These are phyloP conservation scores for Clupea harengus DNA, from an alignment of 2,113 vertebrate species.

Conservation along the genomic window DNA sequence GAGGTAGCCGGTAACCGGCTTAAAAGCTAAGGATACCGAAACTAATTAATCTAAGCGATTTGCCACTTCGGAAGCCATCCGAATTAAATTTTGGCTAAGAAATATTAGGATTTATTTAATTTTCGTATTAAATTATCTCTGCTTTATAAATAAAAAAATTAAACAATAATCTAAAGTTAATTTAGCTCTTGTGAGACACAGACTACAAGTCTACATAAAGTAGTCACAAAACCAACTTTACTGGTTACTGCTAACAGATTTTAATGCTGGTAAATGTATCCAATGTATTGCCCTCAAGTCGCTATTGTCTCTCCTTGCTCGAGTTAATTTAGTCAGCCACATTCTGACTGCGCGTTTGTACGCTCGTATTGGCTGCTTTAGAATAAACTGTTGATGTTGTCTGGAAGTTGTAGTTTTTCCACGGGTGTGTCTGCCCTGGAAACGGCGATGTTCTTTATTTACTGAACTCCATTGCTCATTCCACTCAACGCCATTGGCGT, in stretches of 20 bases:
- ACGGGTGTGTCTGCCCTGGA: constrained; percentile 43
- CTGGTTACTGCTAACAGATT: neutral
- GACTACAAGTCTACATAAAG: neutral
- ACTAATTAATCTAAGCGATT: constrained; percentile 43
- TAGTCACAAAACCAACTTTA: neutral
- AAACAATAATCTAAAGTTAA: neutral
- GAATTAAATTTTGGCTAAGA: neutral
- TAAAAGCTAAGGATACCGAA: constrained; percentile 48
- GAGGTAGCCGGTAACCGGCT: constrained; percentile 50
- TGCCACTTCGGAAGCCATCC: neutral
- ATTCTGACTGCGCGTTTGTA: constrained; percentile 37
- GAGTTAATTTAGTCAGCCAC: constrained; percentile 48
- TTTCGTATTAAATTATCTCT: neutral
- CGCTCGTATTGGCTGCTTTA: constrained; percentile 52
- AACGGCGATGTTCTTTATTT: constrained; percentile 29
- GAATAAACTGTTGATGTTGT: too few relatives aligned
- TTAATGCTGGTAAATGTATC: constrained; percentile 9
- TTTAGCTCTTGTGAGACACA: neutral
- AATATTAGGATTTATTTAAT: neutral
- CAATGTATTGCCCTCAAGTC: constrained; percentile 1
- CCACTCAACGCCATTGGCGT: constrained; percentile 37
- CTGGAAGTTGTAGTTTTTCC: constrained; percentile 61
- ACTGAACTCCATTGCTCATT: constrained; percentile 48
- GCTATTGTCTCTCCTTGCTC: constrained; percentile 34
- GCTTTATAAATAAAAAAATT: neutral